Percentiles rank a stretch among this genome's conserved stretches.
Evolutionary conservation across 2,888 invertebrate genomes (phyloP).

Genomic region (Drosophila borborema): DNA sequence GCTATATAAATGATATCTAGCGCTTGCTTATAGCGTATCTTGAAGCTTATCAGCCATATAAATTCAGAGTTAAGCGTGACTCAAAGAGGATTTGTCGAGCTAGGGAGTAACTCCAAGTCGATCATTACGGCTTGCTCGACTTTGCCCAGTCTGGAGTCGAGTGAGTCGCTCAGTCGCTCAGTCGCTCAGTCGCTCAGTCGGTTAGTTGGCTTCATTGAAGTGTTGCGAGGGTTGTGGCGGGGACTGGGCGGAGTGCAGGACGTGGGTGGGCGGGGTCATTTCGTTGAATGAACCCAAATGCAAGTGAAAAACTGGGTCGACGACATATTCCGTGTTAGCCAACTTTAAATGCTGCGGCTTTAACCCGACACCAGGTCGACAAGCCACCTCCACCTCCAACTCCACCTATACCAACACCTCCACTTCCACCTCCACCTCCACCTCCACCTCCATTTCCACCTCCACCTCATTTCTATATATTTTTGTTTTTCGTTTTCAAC

Average conservation of each 20-base stretch:
- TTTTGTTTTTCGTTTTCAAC: slow-evolving; percentile 14
- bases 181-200: slow-evolving; percentile 37
- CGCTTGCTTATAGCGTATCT: neutral
- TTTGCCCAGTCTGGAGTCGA: slow-evolving; percentile 13
- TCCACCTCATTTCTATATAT: neutral
- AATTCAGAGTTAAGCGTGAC: neutral
- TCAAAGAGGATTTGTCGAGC: too few relatives aligned
- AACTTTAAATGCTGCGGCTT: slow-evolving; percentile 54
- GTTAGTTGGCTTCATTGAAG: slow-evolving; percentile 64
- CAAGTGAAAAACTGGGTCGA: slow-evolving; percentile 64
- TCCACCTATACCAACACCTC: neutral
- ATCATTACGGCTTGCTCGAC: neutral
- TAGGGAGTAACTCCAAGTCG: neutral
- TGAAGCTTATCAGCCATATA: too few relatives aligned
- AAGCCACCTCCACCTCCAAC: neutral
- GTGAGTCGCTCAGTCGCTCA: slow-evolving; percentile 27
- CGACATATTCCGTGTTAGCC: slow-evolving; percentile 32
- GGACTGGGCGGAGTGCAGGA: neutral
- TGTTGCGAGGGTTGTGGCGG: slow-evolving; percentile 13
- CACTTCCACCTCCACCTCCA: neutral
- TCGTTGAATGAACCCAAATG: slow-evolving; percentile 62
- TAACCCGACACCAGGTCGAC: slow-evolving; percentile 25
- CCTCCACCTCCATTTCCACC: neutral
- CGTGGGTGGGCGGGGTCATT: slow-evolving; percentile 15
- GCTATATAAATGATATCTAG: neutral